Base-by-base conservation (phyloP, 2,888 invertebrate genomes). In the Acronicta psi region DNA sequence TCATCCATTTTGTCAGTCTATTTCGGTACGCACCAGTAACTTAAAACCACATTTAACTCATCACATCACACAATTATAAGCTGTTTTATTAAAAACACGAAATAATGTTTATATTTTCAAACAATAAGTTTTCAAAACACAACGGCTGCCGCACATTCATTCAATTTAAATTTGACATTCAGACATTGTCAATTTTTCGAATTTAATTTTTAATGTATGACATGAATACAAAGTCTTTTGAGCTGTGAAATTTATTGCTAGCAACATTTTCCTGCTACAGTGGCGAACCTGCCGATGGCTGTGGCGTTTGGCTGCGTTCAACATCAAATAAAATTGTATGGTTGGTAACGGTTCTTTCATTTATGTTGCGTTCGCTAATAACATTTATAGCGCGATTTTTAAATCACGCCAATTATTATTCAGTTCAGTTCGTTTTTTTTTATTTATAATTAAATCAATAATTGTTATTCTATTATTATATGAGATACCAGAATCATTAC, bases 1-100 rank as follows among this genome's bases (percentile, higher is more conserved):
- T 88, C 89, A 62, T 92, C 91, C 91, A 92, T 92, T 71, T 66
- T 83, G 31, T 38, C 17, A 55, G 16, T 16, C 41, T 47, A n/a
- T n/a, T 55, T 23, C n/a, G 5, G 34, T 42, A 56, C 31, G 9
- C 47, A 49, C 2, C 20, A 1, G 6, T 60, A 47, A 57, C 43
- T 42, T 50, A 41, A 58, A 13, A 29, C 25, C 8, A 18, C 44
- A 60, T 36, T 53, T 46, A 58, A 53, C 17, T 59, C 59, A 64
- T 65, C 45, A 64, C 58, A 38, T 29, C 29, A 59, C 16, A 43
- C 25, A 55, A 14, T 40, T 37, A 40, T 23, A 13, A 1, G 20
- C 25, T 17, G 31, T 9, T n/a, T 23, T 29, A 51, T 41, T 25
- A 42, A 25, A n/a, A 29, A 40, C 37, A 11, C 5, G 52, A 29